These are phyloP conservation scores for Augochlorella aurata DNA, from an alignment of 2,888 invertebrate genomes.

Conservation along the genomic window DNA sequence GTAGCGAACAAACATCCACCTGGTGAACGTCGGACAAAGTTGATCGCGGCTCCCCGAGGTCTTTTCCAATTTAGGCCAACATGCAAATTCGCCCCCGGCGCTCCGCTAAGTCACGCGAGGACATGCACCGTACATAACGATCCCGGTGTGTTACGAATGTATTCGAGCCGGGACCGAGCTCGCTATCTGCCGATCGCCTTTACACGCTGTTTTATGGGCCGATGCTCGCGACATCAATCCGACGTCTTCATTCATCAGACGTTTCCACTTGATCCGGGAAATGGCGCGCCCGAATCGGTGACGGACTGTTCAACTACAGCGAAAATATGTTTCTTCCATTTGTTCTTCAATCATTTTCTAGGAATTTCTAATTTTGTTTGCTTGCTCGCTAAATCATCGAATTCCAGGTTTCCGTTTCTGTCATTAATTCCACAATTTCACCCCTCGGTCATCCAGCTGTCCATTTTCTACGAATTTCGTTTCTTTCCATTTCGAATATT, in stretches of 20 bases:
- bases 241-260: conserved; percentile 27
- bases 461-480: no score
- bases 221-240: conserved; percentile 10
- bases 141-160: conserved; percentile 5
- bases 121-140: conserved; percentile 35
- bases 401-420: no score
- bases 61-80: conserved; percentile 51
- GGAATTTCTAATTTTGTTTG: no score
- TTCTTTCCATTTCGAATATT: no score
- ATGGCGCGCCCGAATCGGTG: neutral
- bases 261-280: neutral
- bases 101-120: conserved; percentile 43
- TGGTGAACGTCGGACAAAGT: conserved; percentile 32
- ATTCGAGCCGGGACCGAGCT: conserved; percentile 15
- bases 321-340: neutral
- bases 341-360: no score
- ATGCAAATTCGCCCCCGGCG: conserved; percentile 43
- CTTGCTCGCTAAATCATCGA: no score
- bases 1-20: conserved; percentile 37
- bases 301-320: neutral
- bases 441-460: no score
- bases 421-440: no score
- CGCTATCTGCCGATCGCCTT: conserved; percentile 27
- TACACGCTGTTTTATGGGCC: conserved; percentile 12
- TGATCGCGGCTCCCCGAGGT: conserved; percentile 20